phyloP scores from a whole-genome alignment of 2,113 vertebrate genomes.

The Rhea americana region DNA sequence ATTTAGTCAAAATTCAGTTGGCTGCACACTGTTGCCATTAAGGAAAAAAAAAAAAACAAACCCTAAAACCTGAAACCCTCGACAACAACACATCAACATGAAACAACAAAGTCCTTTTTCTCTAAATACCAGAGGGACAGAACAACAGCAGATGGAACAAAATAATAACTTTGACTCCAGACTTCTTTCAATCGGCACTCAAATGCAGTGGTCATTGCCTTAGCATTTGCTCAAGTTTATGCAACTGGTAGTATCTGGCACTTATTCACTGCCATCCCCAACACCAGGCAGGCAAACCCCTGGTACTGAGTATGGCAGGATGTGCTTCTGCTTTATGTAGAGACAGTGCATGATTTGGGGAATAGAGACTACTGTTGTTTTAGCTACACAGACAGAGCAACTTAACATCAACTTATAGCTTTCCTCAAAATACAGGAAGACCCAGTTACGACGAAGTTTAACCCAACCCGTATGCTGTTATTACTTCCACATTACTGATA shows the following conservation, averaged over 20 bases:
- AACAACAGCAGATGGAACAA: not conserved
- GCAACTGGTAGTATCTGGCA: not conserved
- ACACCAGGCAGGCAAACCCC: not conserved
- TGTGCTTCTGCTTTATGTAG: not conserved
- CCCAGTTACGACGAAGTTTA: conserved; percentile 22
- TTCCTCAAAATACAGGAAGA: not conserved
- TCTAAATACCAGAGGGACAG: not conserved
- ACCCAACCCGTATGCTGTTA: not conserved
- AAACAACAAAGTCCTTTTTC: not conserved
- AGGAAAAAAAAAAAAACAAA: not conserved
- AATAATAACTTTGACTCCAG: not conserved
- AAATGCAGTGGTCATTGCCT: not conserved
- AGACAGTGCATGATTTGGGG: not conserved
- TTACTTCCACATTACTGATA: not conserved
- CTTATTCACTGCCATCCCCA: not conserved
- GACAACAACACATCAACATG: not conserved
- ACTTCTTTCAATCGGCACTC: not conserved
- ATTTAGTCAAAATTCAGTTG: not conserved
- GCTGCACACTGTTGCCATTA: not conserved
- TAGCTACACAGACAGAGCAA: not conserved
- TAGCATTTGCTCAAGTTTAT: not conserved
- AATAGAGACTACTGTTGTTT: not conserved
- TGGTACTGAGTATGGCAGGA: fast-evolving
- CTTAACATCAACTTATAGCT: not conserved
- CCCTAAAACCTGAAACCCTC: not conserved